A percentile compares a stretch with the other conserved stretches of the same genome.
These are phyloP conservation scores for Hylaea fasciaria DNA, from an alignment of 2,888 invertebrate genomes.

Conservation along the genomic window DNA sequence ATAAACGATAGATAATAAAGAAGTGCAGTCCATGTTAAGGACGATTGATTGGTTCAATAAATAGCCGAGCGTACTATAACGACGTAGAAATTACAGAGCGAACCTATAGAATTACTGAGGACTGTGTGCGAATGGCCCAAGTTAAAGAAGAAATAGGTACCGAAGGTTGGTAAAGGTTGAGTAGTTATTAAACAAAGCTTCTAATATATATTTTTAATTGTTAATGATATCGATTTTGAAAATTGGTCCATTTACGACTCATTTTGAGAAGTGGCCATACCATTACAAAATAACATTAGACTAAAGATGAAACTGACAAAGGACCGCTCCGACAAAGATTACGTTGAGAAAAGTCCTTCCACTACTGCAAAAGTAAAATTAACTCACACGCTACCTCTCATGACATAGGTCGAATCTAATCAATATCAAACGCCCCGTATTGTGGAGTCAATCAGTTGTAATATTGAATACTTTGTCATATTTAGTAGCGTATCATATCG, in stretches of 20 bases:
- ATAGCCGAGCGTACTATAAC: conserved; percentile 22
- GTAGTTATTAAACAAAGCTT: too few species aligned
- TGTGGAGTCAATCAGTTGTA: conserved; percentile 20
- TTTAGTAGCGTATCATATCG: background rate
- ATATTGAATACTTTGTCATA: conserved; percentile 13
- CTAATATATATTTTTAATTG: too few species aligned
- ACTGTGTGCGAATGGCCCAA: conserved; percentile 21
- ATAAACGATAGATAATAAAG: conserved; percentile 8
- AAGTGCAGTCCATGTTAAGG: conserved; percentile 27
- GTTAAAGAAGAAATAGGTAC: conserved; percentile 10
- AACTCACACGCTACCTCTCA: conserved; percentile 26
- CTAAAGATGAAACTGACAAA: too few species aligned
- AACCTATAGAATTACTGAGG: conserved; percentile 25
- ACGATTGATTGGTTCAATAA: conserved; percentile 32
- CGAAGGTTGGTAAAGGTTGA: too few species aligned
- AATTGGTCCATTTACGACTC: too few species aligned
- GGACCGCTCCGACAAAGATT: too few species aligned
- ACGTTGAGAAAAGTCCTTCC: too few species aligned
- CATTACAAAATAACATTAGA: background rate
- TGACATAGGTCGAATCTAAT: conserved; percentile 3
- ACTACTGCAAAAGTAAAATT: too few species aligned
- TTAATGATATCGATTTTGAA: too few species aligned
- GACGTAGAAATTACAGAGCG: conserved; percentile 33
- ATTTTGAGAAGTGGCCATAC: too few species aligned
- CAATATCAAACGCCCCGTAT: conserved; percentile 20